These are phyloP conservation scores for Arion vulgaris DNA, from an alignment of 1,140 invertebrate species.

Conservation along the genomic window DNA sequence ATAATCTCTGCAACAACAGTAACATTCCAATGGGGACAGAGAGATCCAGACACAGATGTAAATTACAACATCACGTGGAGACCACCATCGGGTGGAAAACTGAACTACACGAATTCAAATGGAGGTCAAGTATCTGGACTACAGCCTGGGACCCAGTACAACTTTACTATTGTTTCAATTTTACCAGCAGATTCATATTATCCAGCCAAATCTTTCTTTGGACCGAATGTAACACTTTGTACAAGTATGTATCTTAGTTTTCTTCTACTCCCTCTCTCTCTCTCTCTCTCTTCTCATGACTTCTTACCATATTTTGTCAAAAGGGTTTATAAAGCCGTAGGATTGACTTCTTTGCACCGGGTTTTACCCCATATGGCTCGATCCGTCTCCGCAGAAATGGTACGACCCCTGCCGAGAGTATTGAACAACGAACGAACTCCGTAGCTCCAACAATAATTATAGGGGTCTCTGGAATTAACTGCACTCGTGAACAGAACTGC, in stretches of 20 bases:
- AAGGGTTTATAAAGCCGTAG: too few species aligned
- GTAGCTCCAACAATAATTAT: too few species aligned
- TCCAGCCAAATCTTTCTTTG: neutral
- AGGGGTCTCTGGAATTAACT: too few species aligned
- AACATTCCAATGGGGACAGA: neutral
- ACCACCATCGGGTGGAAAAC: neutral
- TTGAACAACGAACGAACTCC: too few species aligned
- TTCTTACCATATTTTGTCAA: too few species aligned
- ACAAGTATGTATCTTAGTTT: neutral
- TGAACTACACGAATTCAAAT: neutral
- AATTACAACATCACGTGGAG: neutral
- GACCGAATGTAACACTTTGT: neutral
- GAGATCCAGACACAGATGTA: neutral
- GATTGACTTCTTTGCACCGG: too few species aligned
- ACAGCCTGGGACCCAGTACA: neutral
- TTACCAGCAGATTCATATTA: neutral
- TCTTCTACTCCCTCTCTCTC: too few species aligned
- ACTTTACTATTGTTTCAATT: neutral
- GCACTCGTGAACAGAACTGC: too few species aligned
- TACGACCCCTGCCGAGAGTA: too few species aligned
- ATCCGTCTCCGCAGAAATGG: too few species aligned
- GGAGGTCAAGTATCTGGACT: neutral
- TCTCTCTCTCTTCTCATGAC: too few species aligned
- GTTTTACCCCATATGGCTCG: too few species aligned
- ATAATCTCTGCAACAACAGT: neutral